Conservation (phyloP, 2,888 invertebrate species). For the Drosophila quinaria region DNA sequence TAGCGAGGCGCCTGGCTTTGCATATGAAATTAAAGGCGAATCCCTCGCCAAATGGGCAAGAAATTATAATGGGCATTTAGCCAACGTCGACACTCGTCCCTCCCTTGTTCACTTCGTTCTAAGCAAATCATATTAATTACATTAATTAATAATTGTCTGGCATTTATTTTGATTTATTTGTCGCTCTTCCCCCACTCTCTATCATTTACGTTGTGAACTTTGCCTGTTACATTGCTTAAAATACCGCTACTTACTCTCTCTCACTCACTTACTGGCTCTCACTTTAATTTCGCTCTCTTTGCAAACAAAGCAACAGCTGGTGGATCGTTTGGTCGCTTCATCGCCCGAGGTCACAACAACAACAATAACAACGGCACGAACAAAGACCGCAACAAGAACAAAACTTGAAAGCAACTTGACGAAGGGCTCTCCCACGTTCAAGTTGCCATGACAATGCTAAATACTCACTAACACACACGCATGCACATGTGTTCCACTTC, state of each 20-base stretch:
- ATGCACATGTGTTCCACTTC: slow-evolving; percentile 67
- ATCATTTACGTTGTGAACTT: background rate
- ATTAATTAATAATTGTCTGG: slow-evolving; percentile 78
- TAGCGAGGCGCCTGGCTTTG: slow-evolving; percentile 61
- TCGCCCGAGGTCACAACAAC: slow-evolving; percentile 66
- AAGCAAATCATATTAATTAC: slow-evolving; percentile 71
- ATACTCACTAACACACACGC: slow-evolving; percentile 29
- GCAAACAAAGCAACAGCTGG: slow-evolving; percentile 65
- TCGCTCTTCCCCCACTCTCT: slow-evolving; percentile 1
- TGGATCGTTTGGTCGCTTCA: slow-evolving; percentile 52
- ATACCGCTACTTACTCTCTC: slow-evolving; percentile 15
- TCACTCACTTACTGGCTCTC: background rate
- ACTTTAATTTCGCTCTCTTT: slow-evolving; percentile 14
- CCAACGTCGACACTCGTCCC: slow-evolving; percentile 1
- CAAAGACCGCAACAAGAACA: slow-evolving; percentile 41
- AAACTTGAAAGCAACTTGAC: slow-evolving; percentile 56
- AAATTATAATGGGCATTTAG: slow-evolving; percentile 57
- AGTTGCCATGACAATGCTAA: slow-evolving; percentile 62
- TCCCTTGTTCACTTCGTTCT: slow-evolving; percentile 12
- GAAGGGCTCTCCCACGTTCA: slow-evolving; percentile 78
- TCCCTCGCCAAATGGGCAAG: slow-evolving; percentile 61
- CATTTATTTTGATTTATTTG: slow-evolving; percentile 80
- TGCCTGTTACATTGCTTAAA: slow-evolving; percentile 4
- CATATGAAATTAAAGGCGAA: slow-evolving; percentile 68
- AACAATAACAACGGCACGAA: slow-evolving; percentile 37